Conservation (phyloP, 2,797 vertebrate genomes). For the Chloroceryle inda region DNA sequence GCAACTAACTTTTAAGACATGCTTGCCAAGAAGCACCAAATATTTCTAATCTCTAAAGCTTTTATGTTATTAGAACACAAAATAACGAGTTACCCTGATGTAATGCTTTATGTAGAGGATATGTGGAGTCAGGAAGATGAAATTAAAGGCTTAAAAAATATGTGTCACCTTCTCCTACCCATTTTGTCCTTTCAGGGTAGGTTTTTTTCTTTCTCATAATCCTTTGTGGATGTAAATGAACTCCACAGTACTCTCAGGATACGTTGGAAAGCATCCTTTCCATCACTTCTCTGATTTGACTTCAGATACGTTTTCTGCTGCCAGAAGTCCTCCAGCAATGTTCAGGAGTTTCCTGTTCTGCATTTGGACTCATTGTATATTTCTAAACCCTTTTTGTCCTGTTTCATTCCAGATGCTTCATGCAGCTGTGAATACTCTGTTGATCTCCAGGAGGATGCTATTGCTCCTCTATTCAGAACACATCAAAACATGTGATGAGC, state of each 20-base stretch:
- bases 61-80: neutral
- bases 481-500: neutral
- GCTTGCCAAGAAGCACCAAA: neutral
- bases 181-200: neutral
- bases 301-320: neutral
- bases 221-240: neutral
- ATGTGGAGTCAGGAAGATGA: neutral
- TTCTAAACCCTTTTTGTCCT: neutral
- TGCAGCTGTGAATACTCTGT: neutral
- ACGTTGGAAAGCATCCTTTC: neutral
- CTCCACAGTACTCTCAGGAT: neutral
- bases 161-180: neutral
- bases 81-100: neutral
- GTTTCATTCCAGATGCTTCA: neutral
- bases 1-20: neutral
- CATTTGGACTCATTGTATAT: neutral
- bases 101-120: neutral
- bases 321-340: neutral
- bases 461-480: neutral
- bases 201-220: neutral
- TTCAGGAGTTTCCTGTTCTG: neutral
- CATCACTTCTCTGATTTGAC: neutral
- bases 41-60: constrained; percentile 21
- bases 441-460: neutral
- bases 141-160: constrained; percentile 3